Base-by-base conservation (phyloP, 2,888 invertebrate genomes). In the Notodonta ziczac region DNA sequence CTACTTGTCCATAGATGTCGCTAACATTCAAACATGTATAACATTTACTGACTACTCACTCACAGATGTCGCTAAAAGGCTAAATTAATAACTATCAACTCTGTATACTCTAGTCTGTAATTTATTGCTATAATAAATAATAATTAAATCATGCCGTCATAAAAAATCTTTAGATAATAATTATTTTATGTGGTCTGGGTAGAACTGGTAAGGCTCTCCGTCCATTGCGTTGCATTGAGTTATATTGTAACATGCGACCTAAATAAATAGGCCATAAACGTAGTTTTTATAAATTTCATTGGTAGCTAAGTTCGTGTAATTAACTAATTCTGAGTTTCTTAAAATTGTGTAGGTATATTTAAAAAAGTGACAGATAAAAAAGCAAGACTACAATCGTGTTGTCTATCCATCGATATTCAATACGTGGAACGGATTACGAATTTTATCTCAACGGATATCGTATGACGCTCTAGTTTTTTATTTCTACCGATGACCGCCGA, bases 361-460 rank as follows among this genome's bases (percentile, higher is more conserved):
- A 73, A 66, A 68, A 63, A 65, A 63, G 60, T 62, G 63, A 61
- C 58, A 62, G 42, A 52, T 58, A 67, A 69, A 69, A 70, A 65
- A 59, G 24, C 57, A 61, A 60, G 40, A 9, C 56, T 57, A 69
- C 67, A 65, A 63, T 70, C 24, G 72, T 69, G 69, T 72, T 73
- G 69, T 77, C 73, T 72, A 66, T 70, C 65, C 69, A 69, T 72
- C 68, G 78, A 72, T 73, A 80, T 78, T 78, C 73, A 78, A 82
- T 80, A 80, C 72, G 80, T 77, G 81, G 79, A 85, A 84, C 81
- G 80, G 80, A 84, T 85, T 81, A 84, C 74, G 71, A 78, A 82
- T 78, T 80, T 81, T 78, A 82, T 82, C 79, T 79, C 66, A 64
- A 51, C 62, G 72, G 76, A 76, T 80, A 82, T 83, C 82, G 70